phyloP scores from a whole-genome alignment of 2,113 vertebrate genomes.

The Leptobrachium leishanense region DNA sequence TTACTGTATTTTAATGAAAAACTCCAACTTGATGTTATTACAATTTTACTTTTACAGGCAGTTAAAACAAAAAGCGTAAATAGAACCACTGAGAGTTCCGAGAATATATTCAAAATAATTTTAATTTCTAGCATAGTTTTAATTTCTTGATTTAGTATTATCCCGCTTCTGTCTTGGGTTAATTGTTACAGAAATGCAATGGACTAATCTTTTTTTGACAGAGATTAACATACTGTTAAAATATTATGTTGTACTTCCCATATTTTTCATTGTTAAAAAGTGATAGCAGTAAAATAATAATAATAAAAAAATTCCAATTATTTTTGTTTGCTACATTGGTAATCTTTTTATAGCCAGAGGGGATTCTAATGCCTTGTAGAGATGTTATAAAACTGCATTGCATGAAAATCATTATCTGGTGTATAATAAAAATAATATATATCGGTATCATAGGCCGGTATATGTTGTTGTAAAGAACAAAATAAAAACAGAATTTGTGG shows the following conservation, averaged over 20 bases:
- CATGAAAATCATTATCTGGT: not conserved
- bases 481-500: not conserved
- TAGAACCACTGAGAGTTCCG: not conserved
- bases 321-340: not conserved
- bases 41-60: slow-evolving; percentile 39
- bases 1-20: slow-evolving; percentile 45
- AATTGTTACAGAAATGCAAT: not conserved
- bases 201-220: not conserved
- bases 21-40: slow-evolving; percentile 35
- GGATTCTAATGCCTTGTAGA: not conserved
- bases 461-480: not conserved
- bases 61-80: slow-evolving; percentile 34
- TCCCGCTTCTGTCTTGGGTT: not conserved
- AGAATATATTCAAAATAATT: slow-evolving; percentile 14
- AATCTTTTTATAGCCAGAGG: slow-evolving; percentile 6
- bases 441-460: not conserved
- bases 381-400: slow-evolving; percentile 1
- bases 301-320: slow-evolving; percentile 8
- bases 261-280: not conserved
- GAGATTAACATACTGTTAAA: not conserved
- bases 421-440: not conserved
- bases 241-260: not conserved
- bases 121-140: slow-evolving; percentile 5
- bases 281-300: not conserved
- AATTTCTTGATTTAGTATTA: not conserved